Evolutionary conservation across 2,797 vertebrate species (phyloP), one percentile per base, ranked within the genome.

Genomic region (Sebastes variabilis): DNA sequence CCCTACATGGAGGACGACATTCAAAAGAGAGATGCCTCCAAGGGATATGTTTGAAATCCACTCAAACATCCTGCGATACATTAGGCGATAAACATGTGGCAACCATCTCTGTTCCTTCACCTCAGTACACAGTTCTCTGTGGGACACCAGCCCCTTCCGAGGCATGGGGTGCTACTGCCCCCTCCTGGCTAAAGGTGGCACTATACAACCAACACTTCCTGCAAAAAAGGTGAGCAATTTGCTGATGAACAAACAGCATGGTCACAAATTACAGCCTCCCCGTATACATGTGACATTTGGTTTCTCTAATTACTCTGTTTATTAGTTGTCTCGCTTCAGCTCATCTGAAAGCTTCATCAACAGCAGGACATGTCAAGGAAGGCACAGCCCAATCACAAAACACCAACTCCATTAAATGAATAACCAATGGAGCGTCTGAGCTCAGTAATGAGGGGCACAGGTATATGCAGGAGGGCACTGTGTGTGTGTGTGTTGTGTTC

Each of bases 251-350:
- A 87, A 82, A 75, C 80, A 66, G 64, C 29, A 30, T 4, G 66
- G 55, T 75, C 25, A 66, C 76, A 91, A 87, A 89, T 90, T 81
- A 77, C 88, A 66, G 75, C 80, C 83, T 85, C 54, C 65, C 66
- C 18, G 54, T 69, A 25, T 8, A 55, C 24, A 82, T 67, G 86
- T 83, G 88, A 90, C 90, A 86, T 88, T 88, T 89, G 77, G 87
- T 92, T 92, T 88, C 88, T 85, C 88, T 94, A 92, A 94, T 95
- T 88, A 89, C 86, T 87, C 79, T 87, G 82, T 90, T 93, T 93
- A 92, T 92, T 91, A 82, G 84, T 94, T 92, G 90, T 88, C 83
- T 90, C 66, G 81, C 90, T 92, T 90, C 86, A 91, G 75, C 87
- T 89, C 52, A 56, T 72, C 62, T 81, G 85, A 90, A 88, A 84